phyloP scores from a whole-genome alignment of 2,888 invertebrate species.

The Gastracanthus pulcherrimus region DNA sequence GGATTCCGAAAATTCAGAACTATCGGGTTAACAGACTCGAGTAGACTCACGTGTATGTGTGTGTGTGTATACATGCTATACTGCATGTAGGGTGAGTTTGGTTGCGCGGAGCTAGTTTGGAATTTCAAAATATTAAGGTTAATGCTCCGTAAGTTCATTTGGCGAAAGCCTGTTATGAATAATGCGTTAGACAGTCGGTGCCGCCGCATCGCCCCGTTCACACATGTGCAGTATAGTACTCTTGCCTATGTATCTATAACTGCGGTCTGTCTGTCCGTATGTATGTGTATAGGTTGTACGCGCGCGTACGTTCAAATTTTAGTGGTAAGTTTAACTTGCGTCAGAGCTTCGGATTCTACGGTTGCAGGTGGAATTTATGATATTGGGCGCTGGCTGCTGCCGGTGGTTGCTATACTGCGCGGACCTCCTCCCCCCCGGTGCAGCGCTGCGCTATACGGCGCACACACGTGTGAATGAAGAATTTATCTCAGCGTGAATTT shows the following conservation, averaged over 20 bases:
- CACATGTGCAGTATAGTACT: neutral
- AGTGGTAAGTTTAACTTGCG: slow-evolving; percentile 28
- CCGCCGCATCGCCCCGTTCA: neutral
- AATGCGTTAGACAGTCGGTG: slow-evolving; percentile 38
- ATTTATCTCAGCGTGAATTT: slow-evolving; percentile 40
- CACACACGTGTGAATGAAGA: slow-evolving; percentile 12
- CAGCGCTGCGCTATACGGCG: neutral
- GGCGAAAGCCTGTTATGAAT: slow-evolving; percentile 56
- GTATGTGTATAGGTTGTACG: neutral
- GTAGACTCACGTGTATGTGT: neutral
- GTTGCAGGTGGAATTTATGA: slow-evolving; percentile 33
- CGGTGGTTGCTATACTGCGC: too few relatives aligned
- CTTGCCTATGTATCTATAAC: neutral
- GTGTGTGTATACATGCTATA: neutral
- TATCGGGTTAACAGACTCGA: neutral
- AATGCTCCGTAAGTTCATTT: slow-evolving; percentile 55
- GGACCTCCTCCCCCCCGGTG: neutral
- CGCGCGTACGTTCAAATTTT: slow-evolving; percentile 6
- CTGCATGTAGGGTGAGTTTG: neutral
- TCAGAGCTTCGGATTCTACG: slow-evolving; percentile 18
- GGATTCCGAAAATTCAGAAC: slow-evolving; percentile 43
- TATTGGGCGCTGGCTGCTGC: neutral
- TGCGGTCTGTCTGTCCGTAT: neutral
- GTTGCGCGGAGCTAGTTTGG: slow-evolving; percentile 31
- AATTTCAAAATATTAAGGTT: slow-evolving; percentile 56